phyloP scores from a whole-genome alignment of 2,113 vertebrate species.

The Sterna hirundo region DNA sequence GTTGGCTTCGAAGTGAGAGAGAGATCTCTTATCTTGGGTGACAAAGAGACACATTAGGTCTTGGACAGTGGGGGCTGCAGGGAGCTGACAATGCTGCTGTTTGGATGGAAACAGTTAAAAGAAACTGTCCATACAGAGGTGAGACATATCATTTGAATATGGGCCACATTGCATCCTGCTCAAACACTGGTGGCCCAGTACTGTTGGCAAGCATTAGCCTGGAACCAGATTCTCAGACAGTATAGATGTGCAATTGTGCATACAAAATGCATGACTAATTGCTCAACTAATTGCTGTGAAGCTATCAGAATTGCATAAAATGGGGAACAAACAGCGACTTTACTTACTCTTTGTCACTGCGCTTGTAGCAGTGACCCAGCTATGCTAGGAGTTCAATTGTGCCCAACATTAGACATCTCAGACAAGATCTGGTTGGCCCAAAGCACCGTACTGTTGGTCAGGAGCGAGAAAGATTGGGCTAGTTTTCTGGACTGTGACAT shows the following conservation, averaged over 20 bases:
- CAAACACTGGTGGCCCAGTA: neutral
- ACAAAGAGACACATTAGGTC: neutral
- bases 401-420: neutral
- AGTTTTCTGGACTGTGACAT: neutral
- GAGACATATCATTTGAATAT: neutral
- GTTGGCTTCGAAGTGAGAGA: neutral
- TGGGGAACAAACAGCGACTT: neutral
- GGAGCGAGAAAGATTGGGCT: neutral
- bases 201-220: neutral
- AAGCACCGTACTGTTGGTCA: neutral
- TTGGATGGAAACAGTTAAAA: neutral
- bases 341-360: neutral
- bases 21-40: neutral
- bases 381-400: neutral
- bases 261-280: conserved; percentile 6
- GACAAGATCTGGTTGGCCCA: neutral
- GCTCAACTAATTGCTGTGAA: neutral
- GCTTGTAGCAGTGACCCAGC: neutral
- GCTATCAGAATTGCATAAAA: neutral
- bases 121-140: neutral
- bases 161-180: neutral
- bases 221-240: neutral
- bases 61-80: neutral
- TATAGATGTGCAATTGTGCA: neutral
- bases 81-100: neutral